Evolutionary conservation across 2,888 invertebrate genomes (phyloP), one percentile per base, ranked within the genome.

Genomic region (Autographa pulchrina): DNA sequence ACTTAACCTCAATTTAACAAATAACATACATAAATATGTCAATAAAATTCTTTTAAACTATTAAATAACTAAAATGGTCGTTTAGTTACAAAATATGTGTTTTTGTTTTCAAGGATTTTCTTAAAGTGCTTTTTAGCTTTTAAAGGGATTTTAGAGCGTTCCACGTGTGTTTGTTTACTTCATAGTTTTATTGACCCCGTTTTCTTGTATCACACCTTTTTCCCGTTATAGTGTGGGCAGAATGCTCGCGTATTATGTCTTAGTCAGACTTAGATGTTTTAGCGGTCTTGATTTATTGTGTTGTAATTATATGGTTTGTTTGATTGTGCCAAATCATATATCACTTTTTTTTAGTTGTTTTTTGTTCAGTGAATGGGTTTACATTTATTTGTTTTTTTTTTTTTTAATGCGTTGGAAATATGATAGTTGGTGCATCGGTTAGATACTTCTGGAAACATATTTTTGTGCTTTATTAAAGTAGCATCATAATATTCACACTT

Each of bases 211-310:
- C 16, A 62, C 9, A 20, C 31, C 13, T 8, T 68, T 25, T 56
- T 68, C 61, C 77, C 77, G 77, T 77, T 80, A 77, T 9, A n/a
- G 41, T 58, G 77, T 78, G 73, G 77, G 78, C 8, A 67, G 66
- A 68, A n/a, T 35, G 31, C 54, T 61, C 14, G 65, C 63, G 64
- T 25, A 48, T 16, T 13, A 8, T 18, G 52, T 31, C 35, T 62
- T n/a, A 1, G 35, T 56, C 31, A 11, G 16, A 65, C 18, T 13
- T 18, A 59, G 16, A 31, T 35, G 7, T 48, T 16, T 48, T 41
- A 41, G 41, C 41, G 11, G 11, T 7, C 0, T 48, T 48, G 16
- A 48, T n/a, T 48, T 48, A 48, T 43, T 16, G 16, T 16, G 16
- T 6, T 5, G 16, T 43, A 43, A 43, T 43, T 14, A 16, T 43